Percentiles rank a stretch among this genome's conserved stretches.
Evolutionary conservation across 2,797 vertebrate genomes (phyloP).

Genomic region (Scyliorhinus canicula): DNA sequence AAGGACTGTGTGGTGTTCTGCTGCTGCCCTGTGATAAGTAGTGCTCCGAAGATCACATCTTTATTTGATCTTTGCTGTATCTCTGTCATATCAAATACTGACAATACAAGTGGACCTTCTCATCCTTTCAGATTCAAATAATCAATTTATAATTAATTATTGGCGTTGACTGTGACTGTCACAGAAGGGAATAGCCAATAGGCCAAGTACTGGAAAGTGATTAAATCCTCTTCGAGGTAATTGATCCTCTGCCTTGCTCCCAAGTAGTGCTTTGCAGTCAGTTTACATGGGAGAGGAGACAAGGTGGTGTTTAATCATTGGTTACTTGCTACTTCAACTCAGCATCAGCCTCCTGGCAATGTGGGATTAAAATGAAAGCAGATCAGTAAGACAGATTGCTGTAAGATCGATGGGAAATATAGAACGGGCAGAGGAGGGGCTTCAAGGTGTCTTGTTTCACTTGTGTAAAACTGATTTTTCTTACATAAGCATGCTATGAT

Average conservation of each 20-base stretch:
- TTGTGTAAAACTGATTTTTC: too few species aligned
- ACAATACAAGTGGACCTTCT: not conserved
- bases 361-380: not conserved
- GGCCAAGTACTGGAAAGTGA: not conserved
- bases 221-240: constrained; percentile 1
- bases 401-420: not conserved
- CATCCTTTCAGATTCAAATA: not conserved
- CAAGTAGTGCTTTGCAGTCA: not conserved
- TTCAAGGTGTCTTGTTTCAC: not conserved
- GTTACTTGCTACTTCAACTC: not conserved
- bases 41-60: not conserved
- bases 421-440: not conserved
- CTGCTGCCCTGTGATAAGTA: too few species aligned
- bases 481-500: not conserved
- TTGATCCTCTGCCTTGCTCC: not conserved
- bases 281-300: not conserved
- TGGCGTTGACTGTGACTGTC: not conserved
- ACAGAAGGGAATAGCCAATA: not conserved
- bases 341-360: not conserved
- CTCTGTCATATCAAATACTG: not conserved
- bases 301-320: not conserved
- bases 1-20: too few species aligned
- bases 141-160: not conserved
- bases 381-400: not conserved
- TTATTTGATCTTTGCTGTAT: not conserved